Evolutionary conservation across 2,888 invertebrate genomes (phyloP).

Genomic region (Zygogramma bicolorata): DNA sequence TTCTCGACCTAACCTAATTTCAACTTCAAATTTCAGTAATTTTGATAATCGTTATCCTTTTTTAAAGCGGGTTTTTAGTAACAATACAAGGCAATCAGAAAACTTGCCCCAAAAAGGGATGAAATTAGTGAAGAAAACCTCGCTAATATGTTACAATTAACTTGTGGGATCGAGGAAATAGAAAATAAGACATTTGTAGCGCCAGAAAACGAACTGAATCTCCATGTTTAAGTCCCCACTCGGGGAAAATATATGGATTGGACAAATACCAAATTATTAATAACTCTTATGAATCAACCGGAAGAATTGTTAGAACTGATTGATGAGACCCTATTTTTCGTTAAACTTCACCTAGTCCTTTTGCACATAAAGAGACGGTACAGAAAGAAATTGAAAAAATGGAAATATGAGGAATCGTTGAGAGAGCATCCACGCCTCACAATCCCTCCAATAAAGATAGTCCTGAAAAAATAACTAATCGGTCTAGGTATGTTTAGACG

Average conservation of each 20-base stretch:
- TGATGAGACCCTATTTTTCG: too few relatives aligned
- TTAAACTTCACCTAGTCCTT: too few relatives aligned
- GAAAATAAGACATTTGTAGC: neutral
- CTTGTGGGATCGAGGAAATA: neutral
- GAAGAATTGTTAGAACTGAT: neutral
- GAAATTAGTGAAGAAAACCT: neutral
- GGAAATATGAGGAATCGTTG: too few relatives aligned
- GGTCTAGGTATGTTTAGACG: too few relatives aligned
- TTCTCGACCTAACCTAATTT: neutral
- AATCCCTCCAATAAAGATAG: too few relatives aligned
- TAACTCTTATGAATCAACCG: neutral
- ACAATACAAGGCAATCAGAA: neutral
- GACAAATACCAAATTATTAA: neutral
- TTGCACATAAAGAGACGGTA: too few relatives aligned
- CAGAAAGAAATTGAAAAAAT: too few relatives aligned
- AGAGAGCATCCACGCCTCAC: too few relatives aligned
- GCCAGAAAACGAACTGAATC: neutral
- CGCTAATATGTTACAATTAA: neutral
- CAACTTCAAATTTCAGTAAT: neutral
- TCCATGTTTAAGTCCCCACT: neutral
- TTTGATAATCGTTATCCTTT: neutral
- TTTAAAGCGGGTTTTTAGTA: neutral
- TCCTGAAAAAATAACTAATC: too few relatives aligned
- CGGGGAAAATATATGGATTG: neutral
- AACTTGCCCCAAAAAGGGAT: neutral